Evolutionary conservation across 2,888 invertebrate genomes (phyloP).

Genomic region (Cheilosia grossa): DNA sequence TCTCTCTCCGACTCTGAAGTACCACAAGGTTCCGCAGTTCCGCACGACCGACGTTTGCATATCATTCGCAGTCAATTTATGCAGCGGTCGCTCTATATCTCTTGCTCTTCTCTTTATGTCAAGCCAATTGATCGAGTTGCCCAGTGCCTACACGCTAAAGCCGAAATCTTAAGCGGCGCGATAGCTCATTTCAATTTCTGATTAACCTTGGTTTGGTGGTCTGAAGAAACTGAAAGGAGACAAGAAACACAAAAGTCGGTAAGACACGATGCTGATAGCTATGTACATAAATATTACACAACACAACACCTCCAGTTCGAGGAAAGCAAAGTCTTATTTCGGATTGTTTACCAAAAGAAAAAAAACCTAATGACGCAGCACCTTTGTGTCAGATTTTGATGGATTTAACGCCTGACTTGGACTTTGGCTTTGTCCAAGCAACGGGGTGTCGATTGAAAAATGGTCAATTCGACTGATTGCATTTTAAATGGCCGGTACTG

Average conservation of each 20-base stretch:
- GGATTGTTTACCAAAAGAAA: constrained; percentile 20
- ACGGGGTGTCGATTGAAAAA: constrained; percentile 11
- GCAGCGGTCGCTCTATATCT: neutral
- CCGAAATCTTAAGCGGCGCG: constrained; percentile 51
- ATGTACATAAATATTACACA: constrained; percentile 50
- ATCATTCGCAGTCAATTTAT: constrained; percentile 1
- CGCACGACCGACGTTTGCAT: constrained; percentile 11
- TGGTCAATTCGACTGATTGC: constrained; percentile 6
- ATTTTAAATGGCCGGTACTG: neutral
- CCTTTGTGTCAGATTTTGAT: neutral
- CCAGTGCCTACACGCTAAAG: constrained; percentile 1
- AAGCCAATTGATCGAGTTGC: constrained; percentile 2
- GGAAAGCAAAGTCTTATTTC: constrained; percentile 33
- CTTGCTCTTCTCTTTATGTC: constrained; percentile 4
- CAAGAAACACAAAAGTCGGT: constrained; percentile 14
- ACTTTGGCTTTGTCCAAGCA: neutral
- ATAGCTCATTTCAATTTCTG: constrained; percentile 50
- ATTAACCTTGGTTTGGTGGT: constrained; percentile 62
- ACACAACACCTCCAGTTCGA: constrained; percentile 13
- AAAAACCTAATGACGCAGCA: constrained; percentile 13
- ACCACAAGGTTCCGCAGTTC: constrained; percentile 29
- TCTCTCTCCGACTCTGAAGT: neutral
- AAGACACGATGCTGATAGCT: constrained; percentile 32
- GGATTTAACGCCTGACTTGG: constrained; percentile 30
- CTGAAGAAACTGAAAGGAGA: constrained; percentile 32